These are phyloP conservation scores for Bergia sp. DNA, from an alignment of 92 coral and sea anemone species.

Conservation along the genomic window DNA sequence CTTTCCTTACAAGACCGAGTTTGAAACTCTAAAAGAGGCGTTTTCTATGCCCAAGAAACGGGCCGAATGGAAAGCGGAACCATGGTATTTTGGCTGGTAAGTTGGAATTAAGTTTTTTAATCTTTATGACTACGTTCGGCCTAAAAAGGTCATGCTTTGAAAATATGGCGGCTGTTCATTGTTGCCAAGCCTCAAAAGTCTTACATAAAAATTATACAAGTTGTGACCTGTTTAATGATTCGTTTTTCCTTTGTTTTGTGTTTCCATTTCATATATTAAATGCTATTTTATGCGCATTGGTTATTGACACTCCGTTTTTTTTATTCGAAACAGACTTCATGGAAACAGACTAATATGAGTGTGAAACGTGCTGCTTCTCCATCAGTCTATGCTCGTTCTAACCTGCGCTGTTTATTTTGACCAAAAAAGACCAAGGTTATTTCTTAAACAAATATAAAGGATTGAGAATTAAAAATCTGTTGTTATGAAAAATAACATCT, in stretches of 20 bases:
- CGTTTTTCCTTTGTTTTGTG: neutral
- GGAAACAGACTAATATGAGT: neutral
- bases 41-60: conserved; percentile 90
- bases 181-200: neutral
- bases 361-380: too few species aligned
- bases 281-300: neutral
- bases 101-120: conserved; percentile 11
- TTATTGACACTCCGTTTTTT: neutral
- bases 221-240: too few species aligned
- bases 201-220: neutral
- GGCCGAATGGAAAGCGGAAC: conserved; percentile 82
- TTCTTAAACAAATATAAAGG: too few species aligned
- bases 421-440: neutral
- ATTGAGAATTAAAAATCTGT: neutral
- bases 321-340: neutral
- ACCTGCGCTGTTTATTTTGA: neutral
- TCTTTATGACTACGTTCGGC: neutral
- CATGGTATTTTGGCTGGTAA: conserved; percentile 99
- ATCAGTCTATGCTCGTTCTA: too few species aligned
- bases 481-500: conserved; percentile 22
- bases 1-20: conserved; percentile 96
- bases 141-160: neutral
- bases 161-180: neutral
- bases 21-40: conserved; percentile 75
- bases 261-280: neutral